These are phyloP conservation scores for Saccostrea echinata DNA, from an alignment of 1,140 invertebrate species.

Conservation along the genomic window DNA sequence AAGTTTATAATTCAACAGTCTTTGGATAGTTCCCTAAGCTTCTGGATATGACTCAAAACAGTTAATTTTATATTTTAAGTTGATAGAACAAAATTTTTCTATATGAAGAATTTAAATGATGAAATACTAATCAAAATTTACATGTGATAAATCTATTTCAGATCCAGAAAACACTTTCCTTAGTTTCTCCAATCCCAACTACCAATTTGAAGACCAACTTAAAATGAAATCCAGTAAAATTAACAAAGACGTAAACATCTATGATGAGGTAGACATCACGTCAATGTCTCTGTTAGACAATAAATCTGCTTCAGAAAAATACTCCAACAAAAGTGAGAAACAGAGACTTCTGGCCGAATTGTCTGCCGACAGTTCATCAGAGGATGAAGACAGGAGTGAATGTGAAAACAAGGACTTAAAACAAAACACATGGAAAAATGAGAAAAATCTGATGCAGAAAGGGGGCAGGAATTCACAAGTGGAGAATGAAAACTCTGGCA, in stretches of 20 bases:
- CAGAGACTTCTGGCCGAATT: slow-evolving; percentile 39
- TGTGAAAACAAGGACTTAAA: slow-evolving; percentile 51
- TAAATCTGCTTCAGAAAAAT: slow-evolving; percentile 43
- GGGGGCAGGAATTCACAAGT: slow-evolving; percentile 35
- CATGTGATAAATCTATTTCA: slow-evolving; percentile 50
- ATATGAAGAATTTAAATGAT: not conserved
- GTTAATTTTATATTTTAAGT: too few species aligned
- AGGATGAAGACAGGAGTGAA: slow-evolving; percentile 58
- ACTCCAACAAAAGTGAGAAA: slow-evolving; percentile 40
- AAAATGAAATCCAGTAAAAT: slow-evolving; percentile 45
- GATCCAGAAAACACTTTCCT: slow-evolving; percentile 70
- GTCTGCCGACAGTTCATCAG: slow-evolving; percentile 56
- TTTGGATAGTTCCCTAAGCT: too few species aligned
- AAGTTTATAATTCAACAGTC: too few species aligned
- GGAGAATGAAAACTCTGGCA: slow-evolving; percentile 21
- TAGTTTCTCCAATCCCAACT: slow-evolving; percentile 75
- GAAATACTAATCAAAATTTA: not conserved
- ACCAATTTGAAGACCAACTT: slow-evolving; percentile 63
- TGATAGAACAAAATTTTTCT: too few species aligned
- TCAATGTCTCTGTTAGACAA: slow-evolving; percentile 52
- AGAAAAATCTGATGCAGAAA: slow-evolving; percentile 53
- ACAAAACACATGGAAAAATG: slow-evolving; percentile 47
- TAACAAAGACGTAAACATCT: slow-evolving; percentile 50
- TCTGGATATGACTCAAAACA: too few species aligned
- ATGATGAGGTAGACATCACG: slow-evolving; percentile 55